phyloP scores from a whole-genome alignment of 1,140 invertebrate genomes.

The Dinothrombium tinctorium region DNA sequence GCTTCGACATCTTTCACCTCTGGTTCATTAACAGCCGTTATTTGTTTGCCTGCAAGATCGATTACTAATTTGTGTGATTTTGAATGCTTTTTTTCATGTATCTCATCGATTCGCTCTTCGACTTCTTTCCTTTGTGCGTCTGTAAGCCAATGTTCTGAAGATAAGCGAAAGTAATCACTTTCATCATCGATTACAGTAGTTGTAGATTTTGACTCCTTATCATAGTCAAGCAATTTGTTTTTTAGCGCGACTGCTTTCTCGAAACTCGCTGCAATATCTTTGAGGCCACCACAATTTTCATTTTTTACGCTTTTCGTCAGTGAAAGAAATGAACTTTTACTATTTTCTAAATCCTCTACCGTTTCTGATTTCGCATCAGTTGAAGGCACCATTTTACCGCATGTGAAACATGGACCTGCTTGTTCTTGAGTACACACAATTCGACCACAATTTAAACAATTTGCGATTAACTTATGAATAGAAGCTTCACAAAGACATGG shows the following conservation, averaged over 20 bases:
- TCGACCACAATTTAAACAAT: constrained; percentile 76
- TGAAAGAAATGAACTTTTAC: too few species aligned
- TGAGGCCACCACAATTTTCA: background rate
- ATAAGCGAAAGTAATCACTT: constrained; percentile 65
- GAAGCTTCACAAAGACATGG: constrained; percentile 75
- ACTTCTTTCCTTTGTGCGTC: constrained; percentile 40
- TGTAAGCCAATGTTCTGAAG: constrained; percentile 49
- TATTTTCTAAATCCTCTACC: background rate
- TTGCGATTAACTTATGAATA: constrained; percentile 70
- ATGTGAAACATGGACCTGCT: constrained; percentile 80
- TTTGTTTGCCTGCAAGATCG: constrained; percentile 46
- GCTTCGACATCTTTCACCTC: constrained; percentile 22
- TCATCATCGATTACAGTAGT: constrained; percentile 86
- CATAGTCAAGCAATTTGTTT: constrained; percentile 60
- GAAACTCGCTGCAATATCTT: constrained; percentile 13
- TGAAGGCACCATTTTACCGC: constrained; percentile 26
- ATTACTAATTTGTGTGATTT: constrained; percentile 38
- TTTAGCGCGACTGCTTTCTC: constrained; percentile 51
- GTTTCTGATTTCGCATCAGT: constrained; percentile 2
- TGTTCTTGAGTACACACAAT: constrained; percentile 92
- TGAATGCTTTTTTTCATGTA: constrained; percentile 39
- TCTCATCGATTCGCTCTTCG: constrained; percentile 42
- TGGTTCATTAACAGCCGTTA: constrained; percentile 18
- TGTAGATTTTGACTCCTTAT: constrained; percentile 49
- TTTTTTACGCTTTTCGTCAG: background rate